phyloP scores from a whole-genome alignment of 2,797 vertebrate genomes.

The Kryptolebias ocellatus region DNA sequence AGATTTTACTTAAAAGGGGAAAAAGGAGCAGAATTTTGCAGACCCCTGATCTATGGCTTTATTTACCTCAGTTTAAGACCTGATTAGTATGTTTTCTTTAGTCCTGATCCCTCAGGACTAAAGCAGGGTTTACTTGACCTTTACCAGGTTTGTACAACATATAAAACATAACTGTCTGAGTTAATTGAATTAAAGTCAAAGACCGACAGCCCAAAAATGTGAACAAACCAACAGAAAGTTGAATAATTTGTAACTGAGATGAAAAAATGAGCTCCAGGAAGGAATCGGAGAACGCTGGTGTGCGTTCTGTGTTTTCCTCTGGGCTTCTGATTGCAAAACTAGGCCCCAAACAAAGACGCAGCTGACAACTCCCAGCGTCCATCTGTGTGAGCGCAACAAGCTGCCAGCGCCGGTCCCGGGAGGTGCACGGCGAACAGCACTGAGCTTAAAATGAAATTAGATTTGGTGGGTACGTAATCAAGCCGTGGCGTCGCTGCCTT shows the following conservation, averaged over 20 bases:
- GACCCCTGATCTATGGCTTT: too few species aligned
- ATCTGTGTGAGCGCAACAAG: slow-evolving; percentile 57
- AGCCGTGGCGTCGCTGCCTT: slow-evolving; percentile 40
- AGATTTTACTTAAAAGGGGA: too few species aligned
- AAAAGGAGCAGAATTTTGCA: too few species aligned
- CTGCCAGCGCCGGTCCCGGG: slow-evolving; percentile 58
- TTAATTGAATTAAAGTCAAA: too few species aligned
- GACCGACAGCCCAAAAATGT: neutral
- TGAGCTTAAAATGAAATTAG: slow-evolving; percentile 64
- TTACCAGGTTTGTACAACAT: neutral
- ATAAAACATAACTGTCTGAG: too few species aligned
- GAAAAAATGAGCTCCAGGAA: slow-evolving; percentile 7
- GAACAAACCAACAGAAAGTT: neutral
- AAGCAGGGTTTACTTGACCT: neutral
- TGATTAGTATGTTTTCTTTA: neutral
- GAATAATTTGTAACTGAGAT: slow-evolving; percentile 18
- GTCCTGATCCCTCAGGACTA: neutral
- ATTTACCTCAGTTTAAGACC: neutral
- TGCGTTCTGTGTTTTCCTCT: slow-evolving; percentile 27
- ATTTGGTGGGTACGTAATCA: slow-evolving; percentile 50
- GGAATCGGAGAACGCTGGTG: slow-evolving; percentile 20
- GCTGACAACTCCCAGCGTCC: slow-evolving; percentile 60
- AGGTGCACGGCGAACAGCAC: slow-evolving; percentile 37
- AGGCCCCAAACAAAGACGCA: slow-evolving; percentile 47
- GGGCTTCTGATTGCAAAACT: slow-evolving; percentile 14